Evolutionary conservation across 2,797 vertebrate species (phyloP), one percentile per base, ranked within the genome.

Genomic region (Spinus pinus): DNA sequence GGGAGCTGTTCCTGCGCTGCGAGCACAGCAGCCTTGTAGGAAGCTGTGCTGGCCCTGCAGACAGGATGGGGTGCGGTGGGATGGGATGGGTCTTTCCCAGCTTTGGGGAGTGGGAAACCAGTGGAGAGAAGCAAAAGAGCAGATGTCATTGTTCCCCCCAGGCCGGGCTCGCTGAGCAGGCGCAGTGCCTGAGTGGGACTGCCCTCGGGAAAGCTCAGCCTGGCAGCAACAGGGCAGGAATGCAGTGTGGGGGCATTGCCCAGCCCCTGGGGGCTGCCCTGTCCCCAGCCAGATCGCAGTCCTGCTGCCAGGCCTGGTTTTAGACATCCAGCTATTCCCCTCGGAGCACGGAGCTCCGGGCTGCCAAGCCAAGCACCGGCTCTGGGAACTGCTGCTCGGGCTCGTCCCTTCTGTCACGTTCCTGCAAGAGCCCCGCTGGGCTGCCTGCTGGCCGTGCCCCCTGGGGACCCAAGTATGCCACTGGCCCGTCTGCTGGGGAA

Each of bases 291-390:
- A 77, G 64, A 66, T 66, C 14, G 58, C 44, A 41, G 30, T 50
- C 19, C n/a, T 0, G 2, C 85, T 90, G 85, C 86, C 93, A 90
- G 69, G 33, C 70, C 80, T 85, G 70, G 10, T 49, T 86, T 86
- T 49, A 90, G 94, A 72, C 64, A 42, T 64, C 16, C 42, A 87
- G 78, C 65, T 35, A 12, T 74, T 88, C 57, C 86, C 53, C 17
- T 71, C 22, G 58, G 93, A 77, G 56, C 47, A 25, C 1, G 0
- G 78, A 20, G 64, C 10, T 31, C 3, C 30, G 50, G 20, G 75
- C 92, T 94, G 96, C 94, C 96, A 96, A 96, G 66, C 35, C 81
- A 95, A 96, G 94, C 94, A 93, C 17, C 0, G 0, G 9, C 35
- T 57, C 88, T 95, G 94, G 88, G 95, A 96, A 93, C 57, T 0